Evolutionary conservation across 2,797 vertebrate species (phyloP), one percentile per base, ranked within the genome.

Genomic region (Eremophila alpestris): DNA sequence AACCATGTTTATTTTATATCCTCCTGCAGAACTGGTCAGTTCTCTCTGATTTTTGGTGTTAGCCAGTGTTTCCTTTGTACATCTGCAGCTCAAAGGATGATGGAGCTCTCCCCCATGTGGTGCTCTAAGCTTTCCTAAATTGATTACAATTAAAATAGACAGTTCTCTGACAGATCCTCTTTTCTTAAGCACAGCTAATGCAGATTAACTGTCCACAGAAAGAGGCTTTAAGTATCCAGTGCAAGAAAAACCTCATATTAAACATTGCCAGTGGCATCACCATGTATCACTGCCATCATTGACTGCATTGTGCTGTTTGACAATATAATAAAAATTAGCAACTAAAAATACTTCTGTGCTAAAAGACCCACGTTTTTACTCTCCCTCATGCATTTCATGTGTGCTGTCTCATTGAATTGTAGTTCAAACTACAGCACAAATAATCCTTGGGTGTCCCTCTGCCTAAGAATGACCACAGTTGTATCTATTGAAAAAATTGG

Each of bases 141-240:
- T 90, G 71, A 91, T 93, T 90, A 77, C 83, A 87, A 84, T 89
- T 93, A 87, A 87, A 92, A 79, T 32, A 80, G 82, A 80, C 4
- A 0, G 56, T 26, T 93, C 59, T 91, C 76, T 89, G 63, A 89
- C 70, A 62, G 75, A 93, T 91, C 71, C 56, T 89, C 90, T 93
- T 94, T 93, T 43, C 81, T 83, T 80, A 92, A 94, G 73, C 58
- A 77, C 60, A 85, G 51, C 68, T 93, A 92, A 94, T 65, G 41
- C 76, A 91, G 90, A 90, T 94, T 77, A 88, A 77, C 90, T 89
- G 63, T 19, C 55, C 68, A 26, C 7, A 73, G 63, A 87, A 76
- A 74, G 75, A 91, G 40, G 64, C 24, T 91, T 94, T 73, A 82
- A 68, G 58, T 69, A 76, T 54, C 54, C 38, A 70, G 23, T 34